Evolutionary conservation across 2,113 vertebrate species (phyloP).

Genomic region (Arenaria interpres): DNA sequence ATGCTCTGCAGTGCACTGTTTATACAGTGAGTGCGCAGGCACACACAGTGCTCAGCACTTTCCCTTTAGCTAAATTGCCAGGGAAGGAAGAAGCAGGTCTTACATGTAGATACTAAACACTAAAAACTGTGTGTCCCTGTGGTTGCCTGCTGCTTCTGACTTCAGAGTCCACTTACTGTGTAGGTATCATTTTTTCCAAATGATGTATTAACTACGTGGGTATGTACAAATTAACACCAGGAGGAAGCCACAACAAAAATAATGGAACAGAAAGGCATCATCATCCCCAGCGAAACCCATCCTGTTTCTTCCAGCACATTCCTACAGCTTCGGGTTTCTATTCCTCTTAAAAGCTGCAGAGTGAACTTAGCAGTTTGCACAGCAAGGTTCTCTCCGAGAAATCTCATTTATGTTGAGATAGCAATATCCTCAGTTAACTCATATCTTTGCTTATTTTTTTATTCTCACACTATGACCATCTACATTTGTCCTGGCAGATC

Average conservation of each 20-base stretch:
- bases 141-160: background rate
- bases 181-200: background rate
- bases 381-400: background rate
- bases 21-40: background rate
- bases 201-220: background rate
- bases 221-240: background rate
- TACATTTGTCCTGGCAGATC: background rate
- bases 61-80: background rate
- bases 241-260: background rate
- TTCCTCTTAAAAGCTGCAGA: background rate
- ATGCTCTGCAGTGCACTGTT: fast-evolving
- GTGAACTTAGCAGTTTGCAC: background rate
- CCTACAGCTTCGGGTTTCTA: background rate
- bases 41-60: background rate
- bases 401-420: background rate
- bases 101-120: fast-evolving
- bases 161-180: background rate
- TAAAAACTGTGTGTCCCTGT: background rate
- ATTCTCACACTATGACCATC: background rate
- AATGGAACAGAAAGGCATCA: fast-evolving
- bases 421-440: background rate
- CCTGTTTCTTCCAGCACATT: background rate
- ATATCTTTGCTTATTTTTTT: background rate
- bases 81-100: background rate
- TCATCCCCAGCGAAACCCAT: background rate